Percentiles rank a stretch among this genome's conserved stretches.
Evolutionary conservation across 1,140 invertebrate genomes (phyloP).

Genomic region (Nasonia longicornis): DNA sequence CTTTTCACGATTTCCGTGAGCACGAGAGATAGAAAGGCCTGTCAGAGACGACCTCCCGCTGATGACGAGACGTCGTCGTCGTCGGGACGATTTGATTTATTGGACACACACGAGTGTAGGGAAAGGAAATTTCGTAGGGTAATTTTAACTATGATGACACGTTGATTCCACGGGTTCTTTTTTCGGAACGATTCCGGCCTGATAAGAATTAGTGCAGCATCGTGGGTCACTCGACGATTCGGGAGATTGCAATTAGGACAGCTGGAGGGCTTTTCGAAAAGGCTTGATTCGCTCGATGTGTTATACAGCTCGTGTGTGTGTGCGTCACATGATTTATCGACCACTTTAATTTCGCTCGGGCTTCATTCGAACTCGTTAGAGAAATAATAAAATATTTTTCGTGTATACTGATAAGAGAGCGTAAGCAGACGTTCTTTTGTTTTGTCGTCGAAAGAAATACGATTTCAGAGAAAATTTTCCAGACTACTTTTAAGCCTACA

Average conservation of each 20-base stretch:
- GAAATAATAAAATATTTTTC: too few relatives aligned
- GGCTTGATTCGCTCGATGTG: background rate
- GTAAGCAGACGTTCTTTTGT: too few relatives aligned
- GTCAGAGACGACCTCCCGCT: background rate
- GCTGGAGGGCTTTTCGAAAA: background rate
- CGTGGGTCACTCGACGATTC: background rate
- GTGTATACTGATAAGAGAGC: too few relatives aligned
- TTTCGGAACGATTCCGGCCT: background rate
- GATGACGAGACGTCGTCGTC: background rate
- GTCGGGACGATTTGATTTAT: background rate
- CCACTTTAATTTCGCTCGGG: too few relatives aligned
- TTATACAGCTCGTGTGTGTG: too few relatives aligned
- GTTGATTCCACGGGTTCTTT: background rate
- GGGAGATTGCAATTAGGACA: background rate
- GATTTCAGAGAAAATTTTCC: background rate
- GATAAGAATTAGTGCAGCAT: slow-evolving; percentile 7
- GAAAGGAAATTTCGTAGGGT: background rate
- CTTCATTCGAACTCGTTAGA: too few relatives aligned
- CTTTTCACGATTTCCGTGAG: background rate
- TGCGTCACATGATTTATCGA: too few relatives aligned
- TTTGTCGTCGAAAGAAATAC: too few relatives aligned
- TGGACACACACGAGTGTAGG: background rate
- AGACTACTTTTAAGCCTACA: background rate
- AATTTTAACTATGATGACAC: background rate
- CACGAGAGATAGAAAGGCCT: slow-evolving; percentile 1